Evolutionary conservation across 1,140 invertebrate genomes (phyloP).

Genomic region (Penaeus vannamei): DNA sequence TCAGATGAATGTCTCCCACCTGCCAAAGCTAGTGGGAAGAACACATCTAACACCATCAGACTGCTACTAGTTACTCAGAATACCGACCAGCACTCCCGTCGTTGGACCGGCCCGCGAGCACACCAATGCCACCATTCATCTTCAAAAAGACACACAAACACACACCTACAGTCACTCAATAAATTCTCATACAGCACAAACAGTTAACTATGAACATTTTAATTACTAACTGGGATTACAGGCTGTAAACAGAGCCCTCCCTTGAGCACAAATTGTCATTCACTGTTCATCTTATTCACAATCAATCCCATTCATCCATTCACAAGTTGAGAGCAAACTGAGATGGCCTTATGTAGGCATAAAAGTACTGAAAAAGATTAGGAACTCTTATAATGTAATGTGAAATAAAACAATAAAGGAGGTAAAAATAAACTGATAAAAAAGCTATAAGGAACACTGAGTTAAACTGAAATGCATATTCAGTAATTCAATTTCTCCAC

Average conservation of each 20-base stretch:
- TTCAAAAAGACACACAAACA: constrained; percentile 12
- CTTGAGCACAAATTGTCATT: constrained; percentile 54
- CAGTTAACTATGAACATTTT: constrained; percentile 51
- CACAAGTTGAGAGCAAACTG: too few relatives aligned
- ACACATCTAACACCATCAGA: constrained; percentile 12
- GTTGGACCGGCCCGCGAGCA: constrained; percentile 49
- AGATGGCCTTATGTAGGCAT: background rate
- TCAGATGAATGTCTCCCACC: background rate
- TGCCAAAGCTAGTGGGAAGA: background rate
- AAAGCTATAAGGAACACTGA: constrained; percentile 3
- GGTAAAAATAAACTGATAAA: background rate
- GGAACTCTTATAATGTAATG: constrained; percentile 51
- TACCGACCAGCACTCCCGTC: constrained; percentile 59
- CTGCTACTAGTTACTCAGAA: constrained; percentile 50
- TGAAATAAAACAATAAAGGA: constrained; percentile 24
- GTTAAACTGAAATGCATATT: too few relatives aligned
- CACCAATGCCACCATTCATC: constrained; percentile 48
- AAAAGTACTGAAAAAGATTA: constrained; percentile 51
- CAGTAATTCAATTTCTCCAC: too few relatives aligned
- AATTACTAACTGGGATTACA: constrained; percentile 49
- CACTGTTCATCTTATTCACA: constrained; percentile 20
- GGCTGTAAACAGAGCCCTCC: constrained; percentile 40
- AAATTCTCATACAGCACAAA: constrained; percentile 35
- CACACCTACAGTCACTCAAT: constrained; percentile 43
- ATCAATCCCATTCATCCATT: constrained; percentile 32